Evolutionary conservation across 2,797 vertebrate genomes (phyloP), one percentile per base, ranked within the genome.

Genomic region (Sebastolobus alascanus): DNA sequence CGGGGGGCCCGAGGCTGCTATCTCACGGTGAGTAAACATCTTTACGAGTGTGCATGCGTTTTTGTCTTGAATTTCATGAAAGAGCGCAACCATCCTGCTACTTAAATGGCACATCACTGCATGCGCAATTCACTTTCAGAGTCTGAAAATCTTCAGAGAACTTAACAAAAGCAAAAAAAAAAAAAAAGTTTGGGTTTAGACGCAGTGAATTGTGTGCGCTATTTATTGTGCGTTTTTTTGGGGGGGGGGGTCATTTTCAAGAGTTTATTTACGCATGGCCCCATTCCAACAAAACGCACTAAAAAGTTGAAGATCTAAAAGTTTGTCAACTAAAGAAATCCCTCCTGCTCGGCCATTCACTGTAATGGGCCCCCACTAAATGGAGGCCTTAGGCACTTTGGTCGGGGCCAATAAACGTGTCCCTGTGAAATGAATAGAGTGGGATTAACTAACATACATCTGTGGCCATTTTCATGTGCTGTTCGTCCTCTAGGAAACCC

Each of bases 1-100:
- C 95, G 46, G 96, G 95, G 92, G 95, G 95, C 92, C 93, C 95
- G 37, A 82, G 82, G 90, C 89, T 96, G 75, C 90, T 94, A 59
- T 88, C 94, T 77, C 94, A 96, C 90, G 96, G 96, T 96, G 90
- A 96, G 96, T 77, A 91, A 91, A 88, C 68, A 58, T 75, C 52
- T 84, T 70, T 61, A 75, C 65, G 27, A 61, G 61, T 29, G 54
- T 74, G 73, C 58, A 29, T 79, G 50, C 7, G 35, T 68, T 31
- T 73, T 35, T 38, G 46, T 56, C 6, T 55, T 50, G 22, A 6
- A 29, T 77, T 60, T 55, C 1, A 27, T n/a, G 16, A 40, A 10
- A 22, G 31, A 40, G 29, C 7, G 18, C 52, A 12, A 56, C 40
- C 27, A 29, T n/a, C 16, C 35, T 73, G 75, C 75, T 4, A 3